Percentiles rank a stretch among this genome's conserved stretches.
Conservation (phyloP, 2,113 vertebrate genomes). For the Steatornis caripensis region DNA sequence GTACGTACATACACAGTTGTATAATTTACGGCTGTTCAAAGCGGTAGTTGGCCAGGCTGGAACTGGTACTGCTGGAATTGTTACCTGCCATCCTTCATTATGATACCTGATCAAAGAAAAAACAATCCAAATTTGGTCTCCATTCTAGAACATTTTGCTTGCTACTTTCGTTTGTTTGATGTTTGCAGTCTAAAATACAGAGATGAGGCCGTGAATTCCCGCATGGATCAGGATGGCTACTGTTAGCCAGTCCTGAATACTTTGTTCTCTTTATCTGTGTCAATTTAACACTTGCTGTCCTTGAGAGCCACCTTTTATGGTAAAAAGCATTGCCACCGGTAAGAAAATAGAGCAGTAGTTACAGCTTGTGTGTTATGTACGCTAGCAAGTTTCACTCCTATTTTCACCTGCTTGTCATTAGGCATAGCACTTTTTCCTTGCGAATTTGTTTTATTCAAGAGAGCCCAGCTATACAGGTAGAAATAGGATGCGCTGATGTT, state of each 20-base stretch:
- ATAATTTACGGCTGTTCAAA: background rate
- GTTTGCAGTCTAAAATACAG: background rate
- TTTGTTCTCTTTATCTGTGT: background rate
- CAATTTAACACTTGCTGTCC: background rate
- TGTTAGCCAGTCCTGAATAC: background rate
- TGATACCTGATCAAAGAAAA: background rate
- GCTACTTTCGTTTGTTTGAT: background rate
- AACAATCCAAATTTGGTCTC: background rate
- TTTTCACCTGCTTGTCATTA: constrained; percentile 13
- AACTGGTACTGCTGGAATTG: background rate
- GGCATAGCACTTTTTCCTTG: background rate
- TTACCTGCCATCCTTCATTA: background rate
- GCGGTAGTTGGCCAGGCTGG: background rate
- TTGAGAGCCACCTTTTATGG: background rate
- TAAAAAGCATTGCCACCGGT: background rate
- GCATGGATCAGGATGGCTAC: background rate
- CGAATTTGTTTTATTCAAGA: background rate
- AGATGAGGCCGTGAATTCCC: background rate
- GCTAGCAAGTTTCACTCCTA: background rate
- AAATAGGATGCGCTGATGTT: background rate
- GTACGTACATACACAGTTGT: background rate
- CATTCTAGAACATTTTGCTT: background rate
- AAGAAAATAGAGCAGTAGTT: background rate
- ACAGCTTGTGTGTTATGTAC: background rate
- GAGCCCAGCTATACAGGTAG: background rate